These are phyloP conservation scores for Drosophila testacea DNA, from an alignment of 2,888 invertebrate genomes.

Conservation along the genomic window DNA sequence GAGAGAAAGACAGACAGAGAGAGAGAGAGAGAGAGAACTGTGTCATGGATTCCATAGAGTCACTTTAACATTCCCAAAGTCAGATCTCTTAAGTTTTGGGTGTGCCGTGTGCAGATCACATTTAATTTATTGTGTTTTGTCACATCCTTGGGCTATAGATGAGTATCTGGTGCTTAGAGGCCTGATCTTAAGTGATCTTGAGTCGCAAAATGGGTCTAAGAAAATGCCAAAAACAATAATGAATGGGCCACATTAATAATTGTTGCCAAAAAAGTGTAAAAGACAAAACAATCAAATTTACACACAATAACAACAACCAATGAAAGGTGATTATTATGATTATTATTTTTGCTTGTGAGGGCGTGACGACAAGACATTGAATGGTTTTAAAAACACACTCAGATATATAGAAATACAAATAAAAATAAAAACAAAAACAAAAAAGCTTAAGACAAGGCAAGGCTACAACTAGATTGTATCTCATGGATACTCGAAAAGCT, in stretches of 20 bases:
- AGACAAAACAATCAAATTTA: constrained; percentile 54
- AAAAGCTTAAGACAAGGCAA: constrained; percentile 27
- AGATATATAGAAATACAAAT: background rate
- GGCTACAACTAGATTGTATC: constrained; percentile 51
- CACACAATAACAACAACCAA: constrained; percentile 42
- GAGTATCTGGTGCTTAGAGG: constrained; percentile 27
- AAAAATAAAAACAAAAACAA: constrained; percentile 9
- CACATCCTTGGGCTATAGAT: constrained; percentile 45
- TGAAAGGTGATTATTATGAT: constrained; percentile 54
- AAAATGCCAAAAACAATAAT: constrained; percentile 49
- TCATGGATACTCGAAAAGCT: constrained; percentile 24
- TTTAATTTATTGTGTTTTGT: constrained; percentile 8
- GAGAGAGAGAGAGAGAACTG: background rate
- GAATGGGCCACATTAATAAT: constrained; percentile 47
- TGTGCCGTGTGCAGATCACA: constrained; percentile 18
- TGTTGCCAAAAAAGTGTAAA: constrained; percentile 36
- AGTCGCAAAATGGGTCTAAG: constrained; percentile 27
- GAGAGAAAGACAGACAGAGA: background rate
- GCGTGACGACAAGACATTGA: constrained; percentile 77
- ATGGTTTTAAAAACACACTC: constrained; percentile 40
- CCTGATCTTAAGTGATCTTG: constrained; percentile 49
- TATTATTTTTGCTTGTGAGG: constrained; percentile 46
- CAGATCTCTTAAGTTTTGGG: background rate
- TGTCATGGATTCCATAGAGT: constrained; percentile 9
- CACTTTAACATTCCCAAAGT: constrained; percentile 9